Percentiles rank a stretch among this genome's conserved stretches.
phyloP scores from a whole-genome alignment of 2,888 invertebrate genomes.

The Xylocampa areola region DNA sequence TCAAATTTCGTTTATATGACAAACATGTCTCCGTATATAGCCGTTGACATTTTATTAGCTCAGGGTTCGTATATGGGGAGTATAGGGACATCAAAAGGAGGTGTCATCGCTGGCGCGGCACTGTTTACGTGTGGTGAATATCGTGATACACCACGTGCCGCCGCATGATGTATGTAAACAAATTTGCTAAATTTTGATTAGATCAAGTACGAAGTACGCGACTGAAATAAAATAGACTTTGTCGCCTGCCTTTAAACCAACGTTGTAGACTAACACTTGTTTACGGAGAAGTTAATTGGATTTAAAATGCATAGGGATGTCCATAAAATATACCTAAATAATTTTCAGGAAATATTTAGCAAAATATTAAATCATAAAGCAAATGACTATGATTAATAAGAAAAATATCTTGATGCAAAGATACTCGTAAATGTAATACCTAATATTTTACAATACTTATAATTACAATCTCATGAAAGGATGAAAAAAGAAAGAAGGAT shows the following conservation, averaged over 20 bases:
- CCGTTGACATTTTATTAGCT: slow-evolving; percentile 81
- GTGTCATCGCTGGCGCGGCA: slow-evolving; percentile 75
- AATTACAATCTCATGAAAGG: too few species aligned
- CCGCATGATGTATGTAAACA: slow-evolving; percentile 83
- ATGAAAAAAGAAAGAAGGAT: too few species aligned
- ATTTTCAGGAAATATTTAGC: too few species aligned
- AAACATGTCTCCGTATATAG: slow-evolving; percentile 77
- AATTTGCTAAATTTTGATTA: slow-evolving; percentile 87
- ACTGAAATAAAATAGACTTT: slow-evolving; percentile 71
- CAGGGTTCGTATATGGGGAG: slow-evolving; percentile 66
- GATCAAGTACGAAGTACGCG: slow-evolving; percentile 79
- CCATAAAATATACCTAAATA: not conserved
- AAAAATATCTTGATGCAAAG: too few species aligned
- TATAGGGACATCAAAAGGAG: slow-evolving; percentile 79
- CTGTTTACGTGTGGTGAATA: slow-evolving; percentile 85
- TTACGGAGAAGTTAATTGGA: slow-evolving; percentile 16
- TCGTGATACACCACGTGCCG: slow-evolving; percentile 65
- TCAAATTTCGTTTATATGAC: slow-evolving; percentile 81
- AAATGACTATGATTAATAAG: too few species aligned
- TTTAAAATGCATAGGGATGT: slow-evolving; percentile 14
- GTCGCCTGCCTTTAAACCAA: slow-evolving; percentile 20
- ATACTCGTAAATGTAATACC: too few species aligned
- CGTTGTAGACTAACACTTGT: slow-evolving; percentile 24
- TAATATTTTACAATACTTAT: too few species aligned
- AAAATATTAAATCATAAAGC: too few species aligned